Base-by-base conservation (phyloP, 2,797 vertebrate genomes). In the Coilia nasus region DNA sequence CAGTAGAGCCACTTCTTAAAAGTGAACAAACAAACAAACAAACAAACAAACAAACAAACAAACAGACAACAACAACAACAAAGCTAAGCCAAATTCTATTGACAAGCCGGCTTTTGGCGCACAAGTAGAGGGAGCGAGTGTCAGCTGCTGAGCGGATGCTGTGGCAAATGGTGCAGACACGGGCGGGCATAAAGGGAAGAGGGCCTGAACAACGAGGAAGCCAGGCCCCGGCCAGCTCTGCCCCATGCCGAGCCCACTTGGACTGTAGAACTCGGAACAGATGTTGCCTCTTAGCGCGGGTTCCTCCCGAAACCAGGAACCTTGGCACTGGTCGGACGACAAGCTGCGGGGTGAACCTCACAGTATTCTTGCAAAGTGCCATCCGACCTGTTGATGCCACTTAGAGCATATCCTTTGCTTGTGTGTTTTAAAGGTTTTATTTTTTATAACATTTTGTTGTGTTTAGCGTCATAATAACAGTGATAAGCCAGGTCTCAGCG, bases 261-360 rank as follows among this genome's bases (percentile, higher is more conserved):
- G 95, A 94, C 94, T 93, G 93, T 88, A 94, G 94, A 97, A 96
- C 93, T 93, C 92, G 96, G 97, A 98, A 96, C 97, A 98, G 97
- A 98, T 98, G 96, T 96, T 97, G 93, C 95, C 94, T 96, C 96
- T 97, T 97, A 97, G 97, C 96, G 94, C 92, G 92, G 94, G 91
- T 90, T 91, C 92, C 93, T 90, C 96, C 90, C 94, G 94, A 94
- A 96, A 88, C 85, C 96, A 97, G 95, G 95, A 97, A 96, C 95
- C 93, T 96, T 96, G 93, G 94, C 93, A 94, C 94, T 92, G 93
- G 89, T 93, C 93, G 93, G 95, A 94, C 95, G 78, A 41, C 67
- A 75, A 75, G 31, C 31, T 75, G 67, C 19, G 67, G 67, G 67
- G 67, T 35, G 31, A 35, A 75, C 31, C 67, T 75, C 31, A 15